Conservation (phyloP, 2,888 invertebrate species). For the Pyrochroa serraticornis region DNA sequence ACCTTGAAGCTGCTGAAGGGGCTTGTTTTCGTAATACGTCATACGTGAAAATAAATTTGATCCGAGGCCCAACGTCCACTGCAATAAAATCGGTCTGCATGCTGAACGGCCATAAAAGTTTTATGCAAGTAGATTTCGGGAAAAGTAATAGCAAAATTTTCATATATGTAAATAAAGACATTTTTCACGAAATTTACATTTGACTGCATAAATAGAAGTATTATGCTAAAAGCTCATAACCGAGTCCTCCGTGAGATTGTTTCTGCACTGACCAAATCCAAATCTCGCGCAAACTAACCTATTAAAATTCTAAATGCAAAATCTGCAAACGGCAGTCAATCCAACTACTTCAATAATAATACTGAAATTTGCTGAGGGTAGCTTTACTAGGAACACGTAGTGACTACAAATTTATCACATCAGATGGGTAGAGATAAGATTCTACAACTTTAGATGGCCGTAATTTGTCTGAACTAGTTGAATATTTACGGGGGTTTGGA, state of each 20-base stretch:
- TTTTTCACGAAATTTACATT: constrained; percentile 43
- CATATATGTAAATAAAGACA: constrained; percentile 43
- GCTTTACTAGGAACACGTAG: no score
- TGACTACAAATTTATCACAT: no score
- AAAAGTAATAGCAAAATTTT: constrained; percentile 3
- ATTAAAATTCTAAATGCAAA: not conserved
- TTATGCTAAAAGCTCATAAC: constrained; percentile 18
- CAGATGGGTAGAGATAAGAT: no score
- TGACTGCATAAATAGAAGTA: constrained; percentile 31
- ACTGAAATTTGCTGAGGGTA: no score
- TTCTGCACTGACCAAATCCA: constrained; percentile 7
- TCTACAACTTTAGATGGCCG: no score
- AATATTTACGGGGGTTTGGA: no score
- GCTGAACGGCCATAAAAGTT: constrained; percentile 6
- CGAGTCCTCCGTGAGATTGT: constrained; percentile 4
- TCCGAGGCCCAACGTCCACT: not conserved
- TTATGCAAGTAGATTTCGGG: constrained; percentile 7
- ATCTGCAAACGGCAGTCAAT: not conserved
- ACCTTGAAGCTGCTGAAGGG: no score
- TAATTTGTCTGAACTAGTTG: no score
- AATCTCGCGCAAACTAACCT: not conserved
- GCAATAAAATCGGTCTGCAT: constrained; percentile 13
- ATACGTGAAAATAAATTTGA: constrained; percentile 1
- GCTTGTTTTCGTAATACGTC: no score
- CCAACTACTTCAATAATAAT: not conserved